These are phyloP conservation scores for Corydoras maculifer DNA, from an alignment of 2,113 vertebrate species.

Conservation along the genomic window DNA sequence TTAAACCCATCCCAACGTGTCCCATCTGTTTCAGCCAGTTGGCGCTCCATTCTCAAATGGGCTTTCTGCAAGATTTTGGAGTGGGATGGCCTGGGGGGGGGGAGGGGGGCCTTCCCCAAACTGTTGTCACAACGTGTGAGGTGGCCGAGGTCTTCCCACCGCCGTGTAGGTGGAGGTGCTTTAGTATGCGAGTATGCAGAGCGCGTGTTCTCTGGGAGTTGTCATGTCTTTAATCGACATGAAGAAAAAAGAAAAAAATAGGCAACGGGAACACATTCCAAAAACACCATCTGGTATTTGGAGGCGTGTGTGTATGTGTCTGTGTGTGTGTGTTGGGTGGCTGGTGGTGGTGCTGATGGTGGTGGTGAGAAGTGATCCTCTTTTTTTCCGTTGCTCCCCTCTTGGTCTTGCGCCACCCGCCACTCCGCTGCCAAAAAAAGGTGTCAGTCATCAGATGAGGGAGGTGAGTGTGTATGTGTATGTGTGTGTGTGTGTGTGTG, in stretches of 20 bases:
- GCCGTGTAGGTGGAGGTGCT: slow-evolving; percentile 18
- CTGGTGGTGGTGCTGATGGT: slow-evolving; percentile 57
- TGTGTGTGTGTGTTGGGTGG: slow-evolving; percentile 34
- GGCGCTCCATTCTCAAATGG: too few species aligned
- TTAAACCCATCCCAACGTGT: too few species aligned
- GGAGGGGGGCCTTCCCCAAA: too few species aligned
- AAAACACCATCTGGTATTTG: slow-evolving; percentile 96
- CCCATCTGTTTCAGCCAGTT: too few species aligned
- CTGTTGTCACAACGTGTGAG: too few species aligned
- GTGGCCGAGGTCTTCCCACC: too few species aligned
- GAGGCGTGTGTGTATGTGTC: slow-evolving; percentile 54
- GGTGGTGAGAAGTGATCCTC: slow-evolving; percentile 78
- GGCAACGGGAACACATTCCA: slow-evolving; percentile 81
- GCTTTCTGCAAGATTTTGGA: too few species aligned
- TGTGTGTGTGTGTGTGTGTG: slow-evolving; percentile 40
- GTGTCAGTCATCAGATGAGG: slow-evolving; percentile 79
- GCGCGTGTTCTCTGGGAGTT: slow-evolving; percentile 43
- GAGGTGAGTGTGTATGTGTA: slow-evolving; percentile 31
- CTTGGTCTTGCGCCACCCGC: slow-evolving; percentile 87
- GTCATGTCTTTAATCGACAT: slow-evolving; percentile 74
- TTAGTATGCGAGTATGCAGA: slow-evolving; percentile 36
- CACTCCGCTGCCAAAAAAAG: slow-evolving; percentile 88
- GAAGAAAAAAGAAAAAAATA: slow-evolving; percentile 59
- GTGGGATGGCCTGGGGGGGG: too few species aligned
- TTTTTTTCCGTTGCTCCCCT: slow-evolving; percentile 73